Base-by-base conservation (phyloP, 35 echinoderm and acorn worm species). In the Acanthaster planci region DNA sequence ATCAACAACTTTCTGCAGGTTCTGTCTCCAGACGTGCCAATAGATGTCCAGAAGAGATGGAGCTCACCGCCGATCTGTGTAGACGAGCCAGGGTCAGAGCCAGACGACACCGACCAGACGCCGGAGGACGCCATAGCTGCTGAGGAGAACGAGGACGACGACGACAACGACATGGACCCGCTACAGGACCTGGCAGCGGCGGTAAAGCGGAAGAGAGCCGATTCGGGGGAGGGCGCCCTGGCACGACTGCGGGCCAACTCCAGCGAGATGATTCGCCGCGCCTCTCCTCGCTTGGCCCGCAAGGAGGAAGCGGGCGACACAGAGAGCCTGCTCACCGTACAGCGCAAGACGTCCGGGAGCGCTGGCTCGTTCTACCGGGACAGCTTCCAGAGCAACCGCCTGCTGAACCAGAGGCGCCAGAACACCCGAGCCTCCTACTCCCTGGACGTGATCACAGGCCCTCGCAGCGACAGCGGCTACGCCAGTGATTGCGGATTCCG, bases 401-500 rank as follows among this genome's bases (percentile, higher is more conserved):
- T 23, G 38, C 40, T 35, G 77, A 36, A 42, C 38, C 67, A 38
- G 44, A 37, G 54, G 22, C 35, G 29, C 14, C 64, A 72, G 64
- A 72, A 72, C 64, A 34, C 64, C 5, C 56, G 87, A 60, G 82
- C 87, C 35, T 89, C 87, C 0, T 89, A 83, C 39, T 89, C 87
- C 7, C 51, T 82, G 34, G 87, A 89, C 68, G 34, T 92, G 29
- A 67, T 92, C 29, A 92, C 40, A 29, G 88, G 86, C 50, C 37
- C 67, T 16, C 79, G 50, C 21, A 83, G 67, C 80, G 85, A 59
- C 51, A 75, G 52, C 53, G 85, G 67, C 0, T 78, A 89, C 23
- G 77, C 37, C 7, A 83, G 81, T 17, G 81, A 83, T 31, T 32
- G 27, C 1, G 79, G 79, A 8, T 83, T 59, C 22, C 51, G 81